Percentiles rank a stretch among this genome's conserved stretches.
Evolutionary conservation across 2,797 vertebrate species (phyloP).

Genomic region (Characodon lateralis): DNA sequence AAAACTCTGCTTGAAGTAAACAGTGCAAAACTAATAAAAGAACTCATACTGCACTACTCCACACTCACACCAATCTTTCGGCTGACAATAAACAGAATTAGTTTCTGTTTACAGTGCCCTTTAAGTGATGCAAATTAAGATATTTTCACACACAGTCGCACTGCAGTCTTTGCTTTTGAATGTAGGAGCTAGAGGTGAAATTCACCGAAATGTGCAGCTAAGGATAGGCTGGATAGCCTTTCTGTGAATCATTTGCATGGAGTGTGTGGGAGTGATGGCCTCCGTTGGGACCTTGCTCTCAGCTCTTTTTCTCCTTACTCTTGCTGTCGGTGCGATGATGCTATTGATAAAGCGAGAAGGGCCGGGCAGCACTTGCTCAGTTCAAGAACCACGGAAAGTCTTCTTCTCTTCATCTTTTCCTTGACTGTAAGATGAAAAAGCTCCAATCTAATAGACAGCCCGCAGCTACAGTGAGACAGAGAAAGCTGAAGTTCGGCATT

Average conservation of each 20-base stretch:
- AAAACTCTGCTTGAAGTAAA: not conserved
- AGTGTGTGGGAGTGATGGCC: slow-evolving; percentile 62
- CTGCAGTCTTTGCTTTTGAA: slow-evolving; percentile 26
- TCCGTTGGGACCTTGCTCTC: slow-evolving; percentile 65
- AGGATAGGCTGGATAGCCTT: slow-evolving; percentile 41
- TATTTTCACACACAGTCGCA: slow-evolving; percentile 26
- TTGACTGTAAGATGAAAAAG: slow-evolving; percentile 60
- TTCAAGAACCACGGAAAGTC: slow-evolving; percentile 51
- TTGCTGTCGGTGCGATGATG: slow-evolving; percentile 64
- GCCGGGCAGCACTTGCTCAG: slow-evolving; percentile 45
- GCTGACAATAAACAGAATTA: not conserved
- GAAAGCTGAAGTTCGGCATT: slow-evolving; percentile 60
- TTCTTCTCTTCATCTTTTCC: slow-evolving; percentile 35
- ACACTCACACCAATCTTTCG: not conserved
- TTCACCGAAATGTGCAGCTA: slow-evolving; percentile 33
- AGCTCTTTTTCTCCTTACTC: slow-evolving; percentile 51
- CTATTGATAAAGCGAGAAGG: slow-evolving; percentile 46
- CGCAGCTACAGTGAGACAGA: slow-evolving; percentile 52
- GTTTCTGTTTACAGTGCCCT: slow-evolving; percentile 8
- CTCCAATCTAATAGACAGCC: slow-evolving; percentile 66
- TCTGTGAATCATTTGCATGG: slow-evolving; percentile 62
- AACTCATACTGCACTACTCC: not conserved
- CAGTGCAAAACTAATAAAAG: not conserved
- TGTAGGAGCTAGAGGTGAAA: slow-evolving; percentile 34
- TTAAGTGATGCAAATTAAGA: slow-evolving; percentile 19